Base-by-base conservation (phyloP, 2,797 vertebrate genomes). In the Ibycter americanus region DNA sequence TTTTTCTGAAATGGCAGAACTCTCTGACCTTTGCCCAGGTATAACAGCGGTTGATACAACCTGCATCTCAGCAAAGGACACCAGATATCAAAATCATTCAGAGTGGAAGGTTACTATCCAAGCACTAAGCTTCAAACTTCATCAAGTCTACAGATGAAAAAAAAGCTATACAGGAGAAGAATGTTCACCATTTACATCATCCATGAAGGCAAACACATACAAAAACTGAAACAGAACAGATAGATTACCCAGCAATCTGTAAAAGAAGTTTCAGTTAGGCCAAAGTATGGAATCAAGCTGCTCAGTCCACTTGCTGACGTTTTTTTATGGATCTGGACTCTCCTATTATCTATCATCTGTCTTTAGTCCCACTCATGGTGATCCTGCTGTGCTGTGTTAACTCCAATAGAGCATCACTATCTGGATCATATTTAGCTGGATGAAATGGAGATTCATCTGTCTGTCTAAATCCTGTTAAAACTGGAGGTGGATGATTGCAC, bases 181-280 rank as follows among this genome's bases (percentile, higher is more conserved):
- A 74, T 19, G 18, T 76, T 80, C 38, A 59, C 89, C 42, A 96
- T 95, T 96, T 94, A 96, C 32, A 79, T 70, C 65, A 73, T 62
- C 44, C 58, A 42, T 38, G 77, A 96, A 95, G 89, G 79, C 54
- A 34, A 88, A 73, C 71, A 76, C 46, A 72, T 20, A 77, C 26
- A 82, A 83, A 96, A 90, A 87, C 29, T 79, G 92, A 95, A 96
- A 76, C 62, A 95, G 76, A 90, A 73, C 51, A 70, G 90, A 95
- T 94, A 91, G 88, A 95, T 95, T 94, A 96, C 31, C 18, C 31
- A 81, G 66, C 34, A 89, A 74, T 44, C 31, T 49, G 42, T 56
- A 86, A 92, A 82, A 88, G 27, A 89, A 44, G 83, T 40, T 68
- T 88, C 71, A 87, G 17, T 62, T 73, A 59, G 46, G 44, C 46